Percentiles rank a stretch among this genome's conserved stretches.
Conservation (phyloP, 2,113 vertebrate genomes). For the Gallinago jamesoni region DNA sequence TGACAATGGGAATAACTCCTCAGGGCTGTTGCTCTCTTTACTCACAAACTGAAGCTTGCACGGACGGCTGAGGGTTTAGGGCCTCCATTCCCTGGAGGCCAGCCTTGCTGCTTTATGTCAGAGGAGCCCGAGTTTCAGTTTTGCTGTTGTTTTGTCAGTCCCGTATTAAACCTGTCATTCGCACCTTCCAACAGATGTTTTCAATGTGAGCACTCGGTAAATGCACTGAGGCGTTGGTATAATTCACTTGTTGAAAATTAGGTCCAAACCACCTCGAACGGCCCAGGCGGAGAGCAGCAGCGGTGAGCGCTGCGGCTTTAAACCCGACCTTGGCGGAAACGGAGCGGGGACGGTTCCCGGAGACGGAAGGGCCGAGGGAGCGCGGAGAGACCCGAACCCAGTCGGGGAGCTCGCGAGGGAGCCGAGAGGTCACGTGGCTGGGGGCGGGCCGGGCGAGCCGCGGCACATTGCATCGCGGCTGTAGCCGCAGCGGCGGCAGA, state of each 20-base stretch:
- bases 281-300: too few relatives aligned
- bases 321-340: too few relatives aligned
- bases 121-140: neutral
- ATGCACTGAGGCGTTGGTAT: constrained; percentile 13
- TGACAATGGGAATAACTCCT: neutral
- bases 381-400: too few relatives aligned
- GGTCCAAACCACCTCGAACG: constrained; percentile 8
- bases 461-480: too few relatives aligned
- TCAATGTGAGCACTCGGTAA: neutral
- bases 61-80: neutral
- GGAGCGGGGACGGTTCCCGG: too few relatives aligned
- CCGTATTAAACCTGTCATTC: constrained; percentile 33
- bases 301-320: too few relatives aligned
- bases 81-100: neutral
- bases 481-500: too few relatives aligned
- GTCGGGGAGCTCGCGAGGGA: too few relatives aligned
- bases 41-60: neutral
- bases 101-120: neutral
- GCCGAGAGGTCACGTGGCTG: too few relatives aligned
- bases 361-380: too few relatives aligned
- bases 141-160: neutral
- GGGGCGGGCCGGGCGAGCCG: too few relatives aligned
- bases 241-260: constrained; percentile 52
- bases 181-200: neutral
- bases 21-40: neutral